phyloP scores from a whole-genome alignment of 2,888 invertebrate genomes.

The Amphipyra berbera region DNA sequence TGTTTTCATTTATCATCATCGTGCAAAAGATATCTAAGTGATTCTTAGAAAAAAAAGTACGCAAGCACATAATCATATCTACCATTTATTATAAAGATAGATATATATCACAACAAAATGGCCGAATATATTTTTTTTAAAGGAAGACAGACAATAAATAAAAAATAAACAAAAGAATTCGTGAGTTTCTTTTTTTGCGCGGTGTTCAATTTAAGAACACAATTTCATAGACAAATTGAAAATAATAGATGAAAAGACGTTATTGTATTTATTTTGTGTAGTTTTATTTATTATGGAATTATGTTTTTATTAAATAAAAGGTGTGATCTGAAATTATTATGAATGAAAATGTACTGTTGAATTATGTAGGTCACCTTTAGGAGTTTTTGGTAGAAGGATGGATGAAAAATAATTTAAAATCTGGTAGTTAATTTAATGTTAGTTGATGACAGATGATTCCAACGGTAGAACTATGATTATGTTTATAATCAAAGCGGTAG shows the following conservation, averaged over 20 bases:
- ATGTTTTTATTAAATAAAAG: not conserved
- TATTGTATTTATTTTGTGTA: slow-evolving; percentile 3
- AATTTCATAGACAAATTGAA: slow-evolving; percentile 43
- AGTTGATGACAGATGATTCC: too few species aligned
- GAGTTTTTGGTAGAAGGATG: too few species aligned
- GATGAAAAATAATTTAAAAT: too few species aligned
- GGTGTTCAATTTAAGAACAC: slow-evolving; percentile 23
- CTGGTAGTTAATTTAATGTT: too few species aligned
- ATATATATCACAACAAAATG: slow-evolving; percentile 6
- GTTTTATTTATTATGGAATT: slow-evolving; percentile 1
- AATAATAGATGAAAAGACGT: slow-evolving; percentile 17
- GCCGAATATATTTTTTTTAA: slow-evolving; percentile 15
- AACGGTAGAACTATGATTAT: too few species aligned
- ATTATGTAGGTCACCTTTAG: too few species aligned
- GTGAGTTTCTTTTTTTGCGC: slow-evolving; percentile 24
- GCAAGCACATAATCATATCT: not conserved
- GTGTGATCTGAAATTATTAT: slow-evolving; percentile 1
- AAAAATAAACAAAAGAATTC: slow-evolving; percentile 41
- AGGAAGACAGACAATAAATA: slow-evolving; percentile 8
- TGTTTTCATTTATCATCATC: not conserved
- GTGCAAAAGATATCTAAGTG: not conserved
- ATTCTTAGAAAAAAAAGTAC: slow-evolving; percentile 7
- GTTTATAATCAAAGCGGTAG: too few species aligned
- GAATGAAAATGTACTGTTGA: slow-evolving; percentile 19
- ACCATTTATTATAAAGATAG: slow-evolving; percentile 1